A percentile compares a stretch with the other conserved stretches of the same genome.
These are phyloP conservation scores for Orius insidiosus DNA, from an alignment of 1,140 invertebrate genomes.

Conservation along the genomic window DNA sequence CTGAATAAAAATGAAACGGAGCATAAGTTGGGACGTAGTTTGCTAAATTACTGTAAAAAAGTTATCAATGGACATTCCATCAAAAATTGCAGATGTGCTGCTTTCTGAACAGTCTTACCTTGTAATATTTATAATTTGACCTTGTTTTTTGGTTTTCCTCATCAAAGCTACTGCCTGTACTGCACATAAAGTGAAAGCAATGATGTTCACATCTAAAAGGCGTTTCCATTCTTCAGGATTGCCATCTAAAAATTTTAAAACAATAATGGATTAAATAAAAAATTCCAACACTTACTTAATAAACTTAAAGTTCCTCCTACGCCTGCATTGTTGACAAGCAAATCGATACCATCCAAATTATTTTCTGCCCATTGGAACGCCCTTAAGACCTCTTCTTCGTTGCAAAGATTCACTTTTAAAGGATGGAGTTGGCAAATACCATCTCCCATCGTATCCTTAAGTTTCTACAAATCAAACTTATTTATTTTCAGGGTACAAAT, in stretches of 20 bases:
- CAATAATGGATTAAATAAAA: neutral
- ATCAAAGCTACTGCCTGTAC: conserved; percentile 46
- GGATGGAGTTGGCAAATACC: conserved; percentile 23
- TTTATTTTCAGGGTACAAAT: too few species aligned
- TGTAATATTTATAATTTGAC: conserved; percentile 35
- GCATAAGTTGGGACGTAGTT: conserved; percentile 17
- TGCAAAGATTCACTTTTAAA: conserved; percentile 41
- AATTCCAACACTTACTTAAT: conserved; percentile 14
- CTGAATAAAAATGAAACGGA: conserved; percentile 33
- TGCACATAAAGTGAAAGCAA: conserved; percentile 44
- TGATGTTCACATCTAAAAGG: conserved; percentile 46
- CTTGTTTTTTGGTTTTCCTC: conserved; percentile 36
- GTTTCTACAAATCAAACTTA: too few species aligned
- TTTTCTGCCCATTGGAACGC: conserved; percentile 44
- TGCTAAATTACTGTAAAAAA: conserved; percentile 17
- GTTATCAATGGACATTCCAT: neutral
- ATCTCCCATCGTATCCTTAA: too few species aligned
- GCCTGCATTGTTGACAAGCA: conserved; percentile 58
- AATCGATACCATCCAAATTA: conserved; percentile 41
- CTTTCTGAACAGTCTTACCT: conserved; percentile 26
- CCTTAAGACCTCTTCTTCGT: conserved; percentile 39
- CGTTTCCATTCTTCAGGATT: conserved; percentile 28
- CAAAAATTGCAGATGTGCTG: too few species aligned
- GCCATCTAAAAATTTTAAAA: conserved; percentile 22
- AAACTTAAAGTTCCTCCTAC: conserved; percentile 16